A percentile compares a stretch with the other conserved stretches of the same genome.
phyloP scores from a whole-genome alignment of 2,888 invertebrate genomes.

The Cephus nigrinus region DNA sequence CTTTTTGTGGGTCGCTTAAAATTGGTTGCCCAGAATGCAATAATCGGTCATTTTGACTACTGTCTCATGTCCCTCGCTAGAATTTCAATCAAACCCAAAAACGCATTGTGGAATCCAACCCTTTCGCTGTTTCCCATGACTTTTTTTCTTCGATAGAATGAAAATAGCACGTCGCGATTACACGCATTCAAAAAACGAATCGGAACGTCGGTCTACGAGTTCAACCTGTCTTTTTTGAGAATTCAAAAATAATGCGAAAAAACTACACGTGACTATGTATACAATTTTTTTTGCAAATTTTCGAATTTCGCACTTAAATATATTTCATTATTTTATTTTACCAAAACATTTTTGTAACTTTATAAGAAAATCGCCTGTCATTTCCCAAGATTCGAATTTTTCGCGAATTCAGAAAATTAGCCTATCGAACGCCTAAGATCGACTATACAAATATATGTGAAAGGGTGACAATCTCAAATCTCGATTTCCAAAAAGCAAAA shows the following conservation, averaged over 20 bases:
- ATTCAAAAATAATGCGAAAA: too few relatives aligned
- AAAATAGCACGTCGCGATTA: neutral
- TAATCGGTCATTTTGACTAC: neutral
- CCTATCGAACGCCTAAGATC: neutral
- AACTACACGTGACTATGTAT: neutral
- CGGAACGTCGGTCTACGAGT: too few relatives aligned
- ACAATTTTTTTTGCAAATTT: too few relatives aligned
- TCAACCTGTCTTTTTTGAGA: too few relatives aligned
- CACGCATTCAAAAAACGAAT: neutral
- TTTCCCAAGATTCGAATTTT: rapidly evolving
- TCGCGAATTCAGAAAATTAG: neutral
- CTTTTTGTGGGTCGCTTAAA: neutral
- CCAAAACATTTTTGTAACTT: too few relatives aligned
- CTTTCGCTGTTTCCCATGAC: neutral
- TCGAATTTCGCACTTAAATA: too few relatives aligned
- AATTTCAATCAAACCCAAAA: neutral
- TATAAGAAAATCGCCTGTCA: neutral
- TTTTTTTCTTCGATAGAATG: neutral
- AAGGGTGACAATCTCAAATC: neutral
- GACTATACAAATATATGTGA: too few relatives aligned
- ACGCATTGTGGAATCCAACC: neutral
- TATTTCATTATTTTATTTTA: too few relatives aligned
- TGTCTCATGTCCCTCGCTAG: neutral
- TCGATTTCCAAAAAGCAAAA: neutral
- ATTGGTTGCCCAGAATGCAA: neutral